Evolutionary conservation across 2,888 invertebrate genomes (phyloP), one percentile per base, ranked within the genome.

Genomic region (Elegia similella): DNA sequence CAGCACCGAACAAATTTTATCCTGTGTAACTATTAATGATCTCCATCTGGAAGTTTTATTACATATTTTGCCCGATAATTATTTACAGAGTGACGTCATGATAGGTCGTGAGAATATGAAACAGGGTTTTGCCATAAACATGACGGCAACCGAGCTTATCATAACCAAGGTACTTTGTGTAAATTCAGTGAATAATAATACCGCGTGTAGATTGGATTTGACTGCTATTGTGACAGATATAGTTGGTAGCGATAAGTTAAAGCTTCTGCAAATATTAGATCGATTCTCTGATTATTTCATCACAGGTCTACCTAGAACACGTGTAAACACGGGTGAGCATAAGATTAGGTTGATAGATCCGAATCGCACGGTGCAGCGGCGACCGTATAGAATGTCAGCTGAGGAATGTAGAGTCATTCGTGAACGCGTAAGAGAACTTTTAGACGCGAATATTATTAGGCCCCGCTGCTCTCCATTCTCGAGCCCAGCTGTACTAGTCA

Each of bases 401-500:
- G 30, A 30, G 3, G 30, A 30, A 30, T 7, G 30, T 30, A 5
- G 7, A 7, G 75, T 78, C 10, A 63, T 76, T 6, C 62, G 68
- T 0, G 70, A 71, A 59, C 73, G 72, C 23, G 62, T 60, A 10
- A 7, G 7, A 3, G 30, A 30, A 30, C 7, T 30, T 5, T 30
- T 30, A 30, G 6, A 7, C 7, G 30, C 30, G 7, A 30, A 30
- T 6, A 30, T 30, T 6, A 30, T 30, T 30, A 30, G 30, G 30
- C 30, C 30, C 7, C 5, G 30, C 7, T 6, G 7, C 7, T 75
- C 74, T 0, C 64, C 69, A 0, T 76, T 59, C 47, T 67, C 75
- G 0, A 78, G 77, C 34, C 76, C 75, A 3, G 32, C 52, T 12
- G 52, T 69, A 8, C 43, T 67, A 13, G 64, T 63, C 0, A 61